Conservation (phyloP, 2,888 invertebrate genomes). For the Drosophila neotestacea region DNA sequence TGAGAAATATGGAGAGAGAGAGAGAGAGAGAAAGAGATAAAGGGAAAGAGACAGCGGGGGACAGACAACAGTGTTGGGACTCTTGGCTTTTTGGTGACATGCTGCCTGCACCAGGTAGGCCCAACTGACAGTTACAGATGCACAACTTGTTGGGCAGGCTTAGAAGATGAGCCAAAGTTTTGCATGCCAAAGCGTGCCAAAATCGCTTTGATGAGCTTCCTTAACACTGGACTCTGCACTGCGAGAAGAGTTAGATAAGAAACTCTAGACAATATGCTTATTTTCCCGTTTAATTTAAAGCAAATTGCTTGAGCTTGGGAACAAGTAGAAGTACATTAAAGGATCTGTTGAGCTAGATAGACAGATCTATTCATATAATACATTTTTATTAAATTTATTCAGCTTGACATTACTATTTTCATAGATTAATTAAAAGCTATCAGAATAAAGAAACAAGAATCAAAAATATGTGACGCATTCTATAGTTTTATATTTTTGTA, state of each 20-base stretch:
- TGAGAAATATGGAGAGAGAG: not conserved
- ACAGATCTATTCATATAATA: too few relatives aligned
- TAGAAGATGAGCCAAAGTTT: conserved; percentile 63
- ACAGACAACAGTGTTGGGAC: conserved; percentile 13
- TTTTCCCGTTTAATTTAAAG: not conserved
- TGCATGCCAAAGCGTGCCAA: conserved; percentile 64
- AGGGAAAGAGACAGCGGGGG: not conserved
- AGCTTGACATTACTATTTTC: too few relatives aligned
- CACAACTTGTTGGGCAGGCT: conserved; percentile 69
- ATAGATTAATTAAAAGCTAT: too few relatives aligned
- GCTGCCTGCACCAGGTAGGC: conserved; percentile 53
- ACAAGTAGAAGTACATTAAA: not conserved
- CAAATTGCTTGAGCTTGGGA: not conserved
- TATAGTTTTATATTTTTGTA: too few relatives aligned
- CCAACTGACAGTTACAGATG: conserved; percentile 71
- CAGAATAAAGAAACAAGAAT: too few relatives aligned
- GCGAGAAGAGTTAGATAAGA: conserved; percentile 9
- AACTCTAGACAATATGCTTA: not conserved
- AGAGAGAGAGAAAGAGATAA: not conserved
- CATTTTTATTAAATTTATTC: too few relatives aligned
- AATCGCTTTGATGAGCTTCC: conserved; percentile 49
- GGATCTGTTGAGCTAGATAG: too few relatives aligned
- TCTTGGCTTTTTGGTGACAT: conserved; percentile 64
- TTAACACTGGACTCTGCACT: conserved; percentile 41
- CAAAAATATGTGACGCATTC: too few relatives aligned